phyloP scores from a whole-genome alignment of 1,140 invertebrate species.

The Procambarus virginalis region DNA sequence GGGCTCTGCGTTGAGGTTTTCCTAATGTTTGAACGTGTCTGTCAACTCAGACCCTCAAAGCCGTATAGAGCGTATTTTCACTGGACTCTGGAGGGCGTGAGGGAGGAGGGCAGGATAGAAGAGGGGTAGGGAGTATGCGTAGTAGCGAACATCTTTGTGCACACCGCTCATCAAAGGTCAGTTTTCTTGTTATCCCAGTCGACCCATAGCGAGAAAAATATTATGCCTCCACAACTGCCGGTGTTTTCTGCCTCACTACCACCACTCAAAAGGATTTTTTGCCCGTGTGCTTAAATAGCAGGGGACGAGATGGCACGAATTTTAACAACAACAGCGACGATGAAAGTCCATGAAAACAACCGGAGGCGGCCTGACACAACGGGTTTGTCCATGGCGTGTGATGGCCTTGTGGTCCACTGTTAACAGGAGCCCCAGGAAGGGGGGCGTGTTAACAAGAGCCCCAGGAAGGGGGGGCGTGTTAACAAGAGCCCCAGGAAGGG shows the following conservation, averaged over 20 bases:
- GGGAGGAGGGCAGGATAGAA: not conserved
- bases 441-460: too few relatives aligned
- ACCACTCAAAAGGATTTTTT: not conserved
- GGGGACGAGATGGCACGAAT: not conserved
- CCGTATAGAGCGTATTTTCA: not conserved
- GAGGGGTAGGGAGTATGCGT: not conserved
- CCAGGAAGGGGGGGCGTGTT: too few relatives aligned
- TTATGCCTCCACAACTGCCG: not conserved
- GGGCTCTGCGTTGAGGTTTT: conserved; percentile 12
- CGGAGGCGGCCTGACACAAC: too few relatives aligned
- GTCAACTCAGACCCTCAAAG: not conserved
- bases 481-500: too few relatives aligned
- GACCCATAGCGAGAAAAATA: conserved; percentile 1
- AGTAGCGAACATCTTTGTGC: not conserved
- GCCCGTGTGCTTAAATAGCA: not conserved
- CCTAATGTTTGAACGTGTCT: conserved; percentile 15
- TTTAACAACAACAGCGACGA: not conserved
- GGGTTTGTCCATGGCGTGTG: too few relatives aligned
- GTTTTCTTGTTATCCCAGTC: not conserved
- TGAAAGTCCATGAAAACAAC: too few relatives aligned
- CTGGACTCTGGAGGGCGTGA: not conserved
- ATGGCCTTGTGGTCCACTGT: too few relatives aligned
- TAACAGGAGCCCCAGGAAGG: too few relatives aligned
- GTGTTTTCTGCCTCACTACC: not conserved
- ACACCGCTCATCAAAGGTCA: not conserved